Evolutionary conservation across 2,113 vertebrate species (phyloP), one percentile per base, ranked within the genome.

Genomic region (Galeopterus variegatus): DNA sequence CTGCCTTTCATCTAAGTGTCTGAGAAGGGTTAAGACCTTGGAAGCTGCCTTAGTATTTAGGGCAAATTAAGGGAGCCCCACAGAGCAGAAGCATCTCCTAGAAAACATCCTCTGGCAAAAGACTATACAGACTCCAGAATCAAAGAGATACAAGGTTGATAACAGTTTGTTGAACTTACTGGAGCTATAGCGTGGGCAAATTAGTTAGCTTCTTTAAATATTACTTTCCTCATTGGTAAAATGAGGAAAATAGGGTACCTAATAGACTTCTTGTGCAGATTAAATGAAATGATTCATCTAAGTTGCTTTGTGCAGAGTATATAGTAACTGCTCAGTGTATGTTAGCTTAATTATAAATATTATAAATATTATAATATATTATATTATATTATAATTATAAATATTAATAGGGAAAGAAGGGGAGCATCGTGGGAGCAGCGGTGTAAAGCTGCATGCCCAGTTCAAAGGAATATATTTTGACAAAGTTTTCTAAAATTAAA

Each of bases 401-500:
- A n/a, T 70, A n/a, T 64, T 88, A 80, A 67, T 45, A 3, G 14
- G 56, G 58, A 65, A 73, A 73, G 7, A 95, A 58, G n/a, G n/a
- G n/a, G n/a, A n/a, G 77, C 19, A 36, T n/a, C 0, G 0, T 41
- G 28, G 15, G n/a, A 72, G 21, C 36, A 72, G 13, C 48, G 64
- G 19, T 12, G 33, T 24, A 50, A 64, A 69, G 41, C 6, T n/a
- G 56, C n/a, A 26, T 4, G 11, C 3, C 12, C 77, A 56, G 7
- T 9, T 77, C 76, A 88, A 81, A 75, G 87, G 56, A 77, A 50
- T 31, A 18, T 10, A 81, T 91, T 93, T 69, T 75, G 33, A 86
- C 18, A 54, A 80, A 52, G 2, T 36, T 85, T 90, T 93, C 52
- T 76, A 81, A 92, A 88, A 76, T 50, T 45, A 86, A 88, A 88